Evolutionary conservation across 2,888 invertebrate genomes (phyloP).

Genomic region (Arrhopalites spinosus): DNA sequence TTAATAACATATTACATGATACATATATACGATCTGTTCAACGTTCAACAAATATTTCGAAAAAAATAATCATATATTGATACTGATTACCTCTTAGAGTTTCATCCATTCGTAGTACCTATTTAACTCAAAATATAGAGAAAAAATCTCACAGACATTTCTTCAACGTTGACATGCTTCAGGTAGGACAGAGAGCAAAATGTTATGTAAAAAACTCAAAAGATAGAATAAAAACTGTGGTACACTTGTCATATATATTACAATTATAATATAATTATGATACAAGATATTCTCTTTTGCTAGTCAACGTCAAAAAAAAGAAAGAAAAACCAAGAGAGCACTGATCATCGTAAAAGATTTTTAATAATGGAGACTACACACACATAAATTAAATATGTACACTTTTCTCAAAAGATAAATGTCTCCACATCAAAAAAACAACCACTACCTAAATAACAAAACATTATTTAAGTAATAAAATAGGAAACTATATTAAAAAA

Average conservation of each 20-base stretch:
- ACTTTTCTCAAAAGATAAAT: background rate
- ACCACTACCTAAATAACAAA: background rate
- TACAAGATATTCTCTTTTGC: background rate
- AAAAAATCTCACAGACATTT: too few species aligned
- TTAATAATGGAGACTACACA: background rate
- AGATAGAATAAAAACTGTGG: constrained; percentile 1
- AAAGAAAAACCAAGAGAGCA: background rate
- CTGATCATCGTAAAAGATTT: background rate
- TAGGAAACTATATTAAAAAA: background rate
- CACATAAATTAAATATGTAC: background rate
- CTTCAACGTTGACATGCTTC: too few species aligned
- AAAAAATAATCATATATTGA: too few species aligned
- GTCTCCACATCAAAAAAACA: background rate
- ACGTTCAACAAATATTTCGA: too few species aligned
- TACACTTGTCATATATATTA: constrained; percentile 10
- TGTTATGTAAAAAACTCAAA: too few species aligned
- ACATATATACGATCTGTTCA: too few species aligned
- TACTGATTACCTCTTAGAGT: too few species aligned
- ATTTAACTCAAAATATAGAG: too few species aligned
- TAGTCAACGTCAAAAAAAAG: background rate
- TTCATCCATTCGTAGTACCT: too few species aligned
- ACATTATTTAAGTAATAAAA: background rate
- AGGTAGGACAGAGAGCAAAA: too few species aligned
- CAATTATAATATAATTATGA: constrained; percentile 4
- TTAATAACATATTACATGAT: too few species aligned